phyloP scores from a whole-genome alignment of 2,888 invertebrate genomes.

The Megaustenia siamemsis region DNA sequence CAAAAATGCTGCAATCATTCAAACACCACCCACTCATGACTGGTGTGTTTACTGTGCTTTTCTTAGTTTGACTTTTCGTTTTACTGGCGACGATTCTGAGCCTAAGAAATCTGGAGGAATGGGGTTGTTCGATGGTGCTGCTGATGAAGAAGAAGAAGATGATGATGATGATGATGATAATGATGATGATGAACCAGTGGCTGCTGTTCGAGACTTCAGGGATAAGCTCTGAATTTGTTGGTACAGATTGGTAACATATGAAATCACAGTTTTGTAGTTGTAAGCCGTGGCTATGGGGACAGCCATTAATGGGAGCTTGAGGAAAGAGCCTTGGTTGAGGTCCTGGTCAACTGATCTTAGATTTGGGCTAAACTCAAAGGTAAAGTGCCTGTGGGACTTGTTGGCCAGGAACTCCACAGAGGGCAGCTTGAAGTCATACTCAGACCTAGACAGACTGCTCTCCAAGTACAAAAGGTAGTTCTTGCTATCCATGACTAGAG shows the following conservation, averaged over 20 bases:
- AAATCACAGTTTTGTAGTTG: slow-evolving; percentile 82
- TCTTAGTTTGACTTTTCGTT: slow-evolving; percentile 62
- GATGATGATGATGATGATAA: slow-evolving; percentile 45
- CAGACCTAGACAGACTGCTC: slow-evolving; percentile 86
- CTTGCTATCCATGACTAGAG: slow-evolving; percentile 88
- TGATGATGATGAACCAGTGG: no score
- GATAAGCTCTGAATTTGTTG: slow-evolving; percentile 42
- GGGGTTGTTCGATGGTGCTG: not conserved
- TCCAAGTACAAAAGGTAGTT: slow-evolving; percentile 89
- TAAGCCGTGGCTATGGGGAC: slow-evolving; percentile 84
- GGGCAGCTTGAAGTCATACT: slow-evolving; percentile 85
- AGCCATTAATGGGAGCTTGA: slow-evolving; percentile 78
- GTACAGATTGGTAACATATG: slow-evolving; percentile 34
- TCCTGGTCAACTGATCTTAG: slow-evolving; percentile 87
- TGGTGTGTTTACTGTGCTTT: slow-evolving; percentile 58
- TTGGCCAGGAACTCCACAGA: slow-evolving; percentile 89
- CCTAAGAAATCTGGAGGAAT: slow-evolving; percentile 49
- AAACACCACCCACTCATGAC: no score
- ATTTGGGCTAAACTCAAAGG: slow-evolving; percentile 85
- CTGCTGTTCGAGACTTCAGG: slow-evolving; percentile 42
- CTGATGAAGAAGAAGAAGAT: not conserved
- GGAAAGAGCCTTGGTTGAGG: slow-evolving; percentile 80
- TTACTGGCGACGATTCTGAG: slow-evolving; percentile 54
- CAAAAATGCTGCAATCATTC: no score
- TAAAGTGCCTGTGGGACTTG: slow-evolving; percentile 87